Conservation (phyloP, 2,888 invertebrate species). For the Lasioglossum figueresi region DNA sequence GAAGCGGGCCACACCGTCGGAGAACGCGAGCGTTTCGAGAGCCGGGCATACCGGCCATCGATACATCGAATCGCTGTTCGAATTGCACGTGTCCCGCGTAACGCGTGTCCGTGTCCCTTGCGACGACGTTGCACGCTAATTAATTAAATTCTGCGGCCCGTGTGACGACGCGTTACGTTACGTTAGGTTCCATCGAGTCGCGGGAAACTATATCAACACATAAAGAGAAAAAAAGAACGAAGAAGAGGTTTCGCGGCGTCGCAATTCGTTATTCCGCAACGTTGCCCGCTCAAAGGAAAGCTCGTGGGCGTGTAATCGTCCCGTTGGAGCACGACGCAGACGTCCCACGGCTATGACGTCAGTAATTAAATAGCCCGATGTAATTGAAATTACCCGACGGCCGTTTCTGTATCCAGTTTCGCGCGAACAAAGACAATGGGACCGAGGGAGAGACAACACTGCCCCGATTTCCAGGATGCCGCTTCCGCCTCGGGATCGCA, state of each 20-base stretch:
- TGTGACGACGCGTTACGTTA: background rate
- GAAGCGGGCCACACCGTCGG: background rate
- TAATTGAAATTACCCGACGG: conserved; percentile 55
- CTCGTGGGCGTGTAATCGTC: conserved; percentile 15
- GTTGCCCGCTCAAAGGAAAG: conserved; percentile 11
- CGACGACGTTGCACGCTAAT: background rate
- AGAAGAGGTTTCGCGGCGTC: background rate
- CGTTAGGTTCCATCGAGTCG: background rate
- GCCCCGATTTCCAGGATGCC: conserved; percentile 63
- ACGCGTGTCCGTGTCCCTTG: background rate
- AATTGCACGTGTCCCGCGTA: background rate
- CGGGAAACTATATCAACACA: background rate
- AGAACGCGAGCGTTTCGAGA: background rate
- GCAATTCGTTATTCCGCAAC: background rate
- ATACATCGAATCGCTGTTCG: background rate
- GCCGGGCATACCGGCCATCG: background rate
- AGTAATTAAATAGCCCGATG: conserved; percentile 55
- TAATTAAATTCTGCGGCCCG: background rate
- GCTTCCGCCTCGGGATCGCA: conserved; percentile 59
- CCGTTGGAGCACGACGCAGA: background rate
- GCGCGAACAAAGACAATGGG: conserved; percentile 51
- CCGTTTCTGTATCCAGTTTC: conserved; percentile 45
- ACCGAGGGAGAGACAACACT: conserved; percentile 36
- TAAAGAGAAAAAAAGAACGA: background rate
- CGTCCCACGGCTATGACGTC: conserved; percentile 35